phyloP scores from a whole-genome alignment of 2,888 invertebrate species.

The Alviniconcha strummeri region DNA sequence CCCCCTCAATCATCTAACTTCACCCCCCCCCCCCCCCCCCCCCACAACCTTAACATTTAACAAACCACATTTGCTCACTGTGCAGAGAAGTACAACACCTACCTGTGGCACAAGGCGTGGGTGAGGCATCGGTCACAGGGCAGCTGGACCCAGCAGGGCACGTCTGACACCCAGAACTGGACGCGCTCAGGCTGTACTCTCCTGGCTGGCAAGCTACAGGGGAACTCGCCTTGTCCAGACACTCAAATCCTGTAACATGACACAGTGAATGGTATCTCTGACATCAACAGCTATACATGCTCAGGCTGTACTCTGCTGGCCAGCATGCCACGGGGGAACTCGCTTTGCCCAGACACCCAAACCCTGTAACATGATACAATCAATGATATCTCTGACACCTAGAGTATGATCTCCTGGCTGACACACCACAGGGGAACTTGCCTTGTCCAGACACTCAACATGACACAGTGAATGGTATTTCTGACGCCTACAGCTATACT shows the following conservation, averaged over 20 bases:
- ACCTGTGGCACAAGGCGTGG: constrained; percentile 55
- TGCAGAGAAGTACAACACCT: background rate
- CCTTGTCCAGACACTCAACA: constrained; percentile 51
- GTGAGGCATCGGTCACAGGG: constrained; percentile 47
- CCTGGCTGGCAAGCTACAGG: constrained; percentile 53
- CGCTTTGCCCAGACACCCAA: constrained; percentile 50
- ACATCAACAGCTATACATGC: constrained; percentile 49
- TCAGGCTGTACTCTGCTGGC: constrained; percentile 55
- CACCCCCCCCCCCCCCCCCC: too few species aligned
- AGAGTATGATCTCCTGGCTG: constrained; percentile 52
- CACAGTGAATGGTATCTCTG: constrained; percentile 43
- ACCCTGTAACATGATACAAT: background rate
- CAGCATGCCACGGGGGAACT: constrained; percentile 49
- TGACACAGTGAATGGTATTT: constrained; percentile 41
- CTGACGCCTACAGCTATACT: constrained; percentile 49
- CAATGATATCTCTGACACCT: constrained; percentile 51
- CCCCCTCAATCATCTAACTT: too few species aligned
- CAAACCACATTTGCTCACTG: too few species aligned
- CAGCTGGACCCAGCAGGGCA: constrained; percentile 63
- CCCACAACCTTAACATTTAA: too few species aligned
- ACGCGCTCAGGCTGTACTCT: constrained; percentile 53
- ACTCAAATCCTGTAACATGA: constrained; percentile 52
- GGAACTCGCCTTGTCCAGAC: constrained; percentile 44
- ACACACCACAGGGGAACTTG: constrained; percentile 48
- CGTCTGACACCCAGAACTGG: constrained; percentile 47